These are phyloP conservation scores for Delia radicum DNA, from an alignment of 1,140 invertebrate species.

Conservation along the genomic window DNA sequence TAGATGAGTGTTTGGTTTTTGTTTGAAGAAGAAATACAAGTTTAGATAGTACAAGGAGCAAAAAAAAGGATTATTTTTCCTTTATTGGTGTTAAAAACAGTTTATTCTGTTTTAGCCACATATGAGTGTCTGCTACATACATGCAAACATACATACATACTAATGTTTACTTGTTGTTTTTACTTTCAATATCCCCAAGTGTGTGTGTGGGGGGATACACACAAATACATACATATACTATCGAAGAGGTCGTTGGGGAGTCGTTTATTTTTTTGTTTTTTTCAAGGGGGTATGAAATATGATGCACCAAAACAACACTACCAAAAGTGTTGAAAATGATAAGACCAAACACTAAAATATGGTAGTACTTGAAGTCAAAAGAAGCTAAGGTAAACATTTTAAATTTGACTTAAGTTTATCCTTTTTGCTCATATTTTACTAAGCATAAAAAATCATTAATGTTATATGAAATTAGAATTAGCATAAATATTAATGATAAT, in stretches of 20 bases:
- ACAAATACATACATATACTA: too few relatives aligned
- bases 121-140: too few relatives aligned
- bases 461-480: too few relatives aligned
- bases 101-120: not conserved
- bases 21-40: slow-evolving; percentile 2
- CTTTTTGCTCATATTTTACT: too few relatives aligned
- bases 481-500: too few relatives aligned
- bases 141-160: too few relatives aligned
- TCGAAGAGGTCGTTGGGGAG: not conserved
- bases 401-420: too few relatives aligned
- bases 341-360: not conserved
- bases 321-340: not conserved
- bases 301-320: too few relatives aligned
- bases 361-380: too few relatives aligned
- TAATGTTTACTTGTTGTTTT: not conserved
- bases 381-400: too few relatives aligned
- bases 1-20: not conserved
- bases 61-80: not conserved
- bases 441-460: too few relatives aligned
- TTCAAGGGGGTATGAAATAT: not conserved
- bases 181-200: not conserved
- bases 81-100: not conserved
- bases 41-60: not conserved
- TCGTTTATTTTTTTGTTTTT: not conserved
- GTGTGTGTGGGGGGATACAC: not conserved